phyloP scores from a whole-genome alignment of 1,140 invertebrate genomes.

The Anthonomus grandis region DNA sequence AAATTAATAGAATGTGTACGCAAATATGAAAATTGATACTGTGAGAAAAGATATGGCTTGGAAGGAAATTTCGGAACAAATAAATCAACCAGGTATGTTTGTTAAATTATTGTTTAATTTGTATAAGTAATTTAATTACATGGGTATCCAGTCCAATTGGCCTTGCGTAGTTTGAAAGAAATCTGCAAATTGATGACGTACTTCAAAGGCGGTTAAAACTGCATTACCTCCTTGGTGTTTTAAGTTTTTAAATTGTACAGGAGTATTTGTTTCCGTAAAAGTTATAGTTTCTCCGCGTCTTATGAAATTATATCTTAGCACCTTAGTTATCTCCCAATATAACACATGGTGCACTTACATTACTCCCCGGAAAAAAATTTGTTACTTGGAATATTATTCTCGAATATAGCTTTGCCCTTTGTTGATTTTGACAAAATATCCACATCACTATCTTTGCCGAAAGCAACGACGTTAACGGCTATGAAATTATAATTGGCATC shows the following conservation, averaged over 20 bases:
- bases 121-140: not conserved
- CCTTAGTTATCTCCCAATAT: slow-evolving; percentile 17
- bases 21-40: slow-evolving; percentile 9
- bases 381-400: not conserved
- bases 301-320: slow-evolving; percentile 18
- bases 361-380: slow-evolving; percentile 13
- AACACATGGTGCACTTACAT: slow-evolving; percentile 14
- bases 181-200: slow-evolving; percentile 4
- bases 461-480: slow-evolving; percentile 48
- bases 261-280: not conserved
- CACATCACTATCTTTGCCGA: slow-evolving; percentile 46
- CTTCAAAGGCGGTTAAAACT: slow-evolving; percentile 5
- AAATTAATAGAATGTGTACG: slow-evolving; percentile 11
- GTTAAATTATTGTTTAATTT: slow-evolving; percentile 7
- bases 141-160: slow-evolving; percentile 2
- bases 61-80: slow-evolving; percentile 14
- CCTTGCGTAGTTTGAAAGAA: slow-evolving; percentile 2
- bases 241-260: slow-evolving; percentile 4
- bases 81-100: slow-evolving; percentile 12
- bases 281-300: slow-evolving; percentile 3
- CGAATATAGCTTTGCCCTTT: slow-evolving; percentile 14
- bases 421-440: slow-evolving; percentile 32
- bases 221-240: slow-evolving; percentile 14
- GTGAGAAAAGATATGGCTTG: slow-evolving; percentile 10
- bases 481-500: slow-evolving; percentile 50